Percentiles rank a stretch among this genome's conserved stretches.
phyloP scores from a whole-genome alignment of 2,797 vertebrate species.

The Podarcis siculus region DNA sequence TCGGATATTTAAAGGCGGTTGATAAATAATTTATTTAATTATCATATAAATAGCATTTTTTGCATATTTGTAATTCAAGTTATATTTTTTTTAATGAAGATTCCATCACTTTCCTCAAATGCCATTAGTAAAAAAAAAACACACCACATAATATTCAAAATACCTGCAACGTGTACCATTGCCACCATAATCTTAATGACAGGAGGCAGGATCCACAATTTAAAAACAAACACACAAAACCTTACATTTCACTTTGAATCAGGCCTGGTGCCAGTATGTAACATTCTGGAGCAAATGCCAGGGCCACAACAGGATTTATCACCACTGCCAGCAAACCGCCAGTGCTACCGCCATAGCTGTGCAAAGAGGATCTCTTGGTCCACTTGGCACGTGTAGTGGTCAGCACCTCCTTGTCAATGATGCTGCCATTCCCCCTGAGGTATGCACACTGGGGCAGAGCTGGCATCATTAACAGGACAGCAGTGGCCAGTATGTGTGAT shows the following conservation, averaged over 20 bases:
- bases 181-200: constrained; percentile 63
- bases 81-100: neutral
- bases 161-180: constrained; percentile 50
- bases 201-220: constrained; percentile 51
- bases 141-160: constrained; percentile 60
- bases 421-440: neutral
- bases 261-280: constrained; percentile 39
- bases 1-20: neutral
- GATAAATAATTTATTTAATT: neutral
- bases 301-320: neutral
- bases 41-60: neutral
- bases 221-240: constrained; percentile 63
- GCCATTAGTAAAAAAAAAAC: constrained; percentile 16
- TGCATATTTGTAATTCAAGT: neutral
- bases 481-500: no score
- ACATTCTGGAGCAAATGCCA: neutral
- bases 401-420: neutral
- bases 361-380: neutral
- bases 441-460: no score
- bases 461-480: no score
- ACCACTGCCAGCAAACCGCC: neutral
- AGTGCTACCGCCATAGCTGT: neutral
- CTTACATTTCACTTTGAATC: constrained; percentile 54
- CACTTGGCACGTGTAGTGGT: no score
- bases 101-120: neutral